These are phyloP conservation scores for Dimorphilus gyrociliatus DNA, from an alignment of 2,888 invertebrate genomes.

Conservation along the genomic window DNA sequence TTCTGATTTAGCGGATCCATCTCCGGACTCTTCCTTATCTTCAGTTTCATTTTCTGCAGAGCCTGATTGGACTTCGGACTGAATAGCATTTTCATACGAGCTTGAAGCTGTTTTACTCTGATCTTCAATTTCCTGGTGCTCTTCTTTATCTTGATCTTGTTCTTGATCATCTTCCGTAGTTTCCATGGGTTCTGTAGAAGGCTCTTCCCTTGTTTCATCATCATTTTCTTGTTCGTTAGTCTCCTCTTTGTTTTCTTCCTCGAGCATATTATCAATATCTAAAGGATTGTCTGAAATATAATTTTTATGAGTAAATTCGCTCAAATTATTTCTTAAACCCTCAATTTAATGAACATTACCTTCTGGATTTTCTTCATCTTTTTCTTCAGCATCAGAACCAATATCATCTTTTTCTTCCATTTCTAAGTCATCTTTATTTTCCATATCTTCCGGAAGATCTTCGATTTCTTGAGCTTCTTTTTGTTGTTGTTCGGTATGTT, in stretches of 20 bases:
- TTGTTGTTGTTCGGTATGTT: conserved; percentile 41
- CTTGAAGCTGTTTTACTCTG: neutral
- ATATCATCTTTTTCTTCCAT: too few species aligned
- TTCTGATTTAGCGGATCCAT: neutral
- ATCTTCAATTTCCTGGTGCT: neutral
- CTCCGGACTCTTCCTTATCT: neutral
- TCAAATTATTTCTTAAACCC: too few species aligned
- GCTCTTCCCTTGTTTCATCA: conserved; percentile 37
- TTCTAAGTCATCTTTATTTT: conserved; percentile 59
- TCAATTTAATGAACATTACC: too few species aligned
- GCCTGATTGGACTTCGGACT: neutral
- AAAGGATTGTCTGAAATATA: conserved; percentile 8
- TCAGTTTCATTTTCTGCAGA: neutral
- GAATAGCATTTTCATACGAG: neutral
- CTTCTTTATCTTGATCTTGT: conserved; percentile 32
- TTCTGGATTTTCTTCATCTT: too few species aligned
- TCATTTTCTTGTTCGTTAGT: conserved; percentile 40
- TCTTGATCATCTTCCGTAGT: conserved; percentile 42
- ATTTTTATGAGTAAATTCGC: too few species aligned
- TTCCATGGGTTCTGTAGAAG: conserved; percentile 5
- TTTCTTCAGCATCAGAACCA: too few species aligned
- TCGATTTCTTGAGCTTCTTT: conserved; percentile 40
- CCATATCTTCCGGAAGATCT: conserved; percentile 51
- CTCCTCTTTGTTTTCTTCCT: conserved; percentile 41
- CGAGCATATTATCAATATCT: conserved; percentile 16